A percentile compares a stretch with the other conserved stretches of the same genome.
These are phyloP conservation scores for Oryctolagus cuniculus DNA, from an alignment of 2,113 vertebrate species.

Conservation along the genomic window DNA sequence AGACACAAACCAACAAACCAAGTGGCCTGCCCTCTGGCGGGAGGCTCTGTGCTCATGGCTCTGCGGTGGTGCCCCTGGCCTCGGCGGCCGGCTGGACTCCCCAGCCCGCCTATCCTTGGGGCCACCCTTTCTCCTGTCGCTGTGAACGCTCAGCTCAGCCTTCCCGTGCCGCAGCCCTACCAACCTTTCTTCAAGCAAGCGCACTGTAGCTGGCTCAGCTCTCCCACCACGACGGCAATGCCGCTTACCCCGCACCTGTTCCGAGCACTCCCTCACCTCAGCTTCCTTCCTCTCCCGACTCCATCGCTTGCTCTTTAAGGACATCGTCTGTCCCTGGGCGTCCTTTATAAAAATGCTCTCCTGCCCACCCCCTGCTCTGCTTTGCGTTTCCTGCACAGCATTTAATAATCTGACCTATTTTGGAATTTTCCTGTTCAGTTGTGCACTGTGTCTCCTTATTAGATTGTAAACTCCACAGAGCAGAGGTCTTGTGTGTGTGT, in stretches of 20 bases:
- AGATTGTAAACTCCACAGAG: accelerated
- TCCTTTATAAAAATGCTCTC: accelerated
- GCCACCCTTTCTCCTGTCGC: background rate
- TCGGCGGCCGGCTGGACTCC: accelerated
- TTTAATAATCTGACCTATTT: background rate
- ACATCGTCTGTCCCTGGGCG: background rate
- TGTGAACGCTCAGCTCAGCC: too few relatives aligned
- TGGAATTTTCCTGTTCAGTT: background rate
- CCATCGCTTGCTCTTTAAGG: background rate
- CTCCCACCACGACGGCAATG: background rate
- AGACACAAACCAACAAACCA: background rate
- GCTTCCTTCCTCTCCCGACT: background rate
- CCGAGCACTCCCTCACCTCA: accelerated
- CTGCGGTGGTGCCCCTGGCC: background rate
- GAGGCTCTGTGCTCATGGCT: too few relatives aligned
- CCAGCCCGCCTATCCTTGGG: background rate
- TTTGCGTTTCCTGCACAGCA: background rate
- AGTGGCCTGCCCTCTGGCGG: background rate
- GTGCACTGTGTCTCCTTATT: background rate
- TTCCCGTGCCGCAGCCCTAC: background rate
- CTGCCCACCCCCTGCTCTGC: accelerated
- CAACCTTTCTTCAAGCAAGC: background rate
- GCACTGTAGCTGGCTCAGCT: background rate
- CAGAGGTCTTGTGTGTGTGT: too few relatives aligned
- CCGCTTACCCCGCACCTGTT: background rate